Evolutionary conservation across 2,888 invertebrate species (phyloP).

Genomic region (Ophioninae sp.): DNA sequence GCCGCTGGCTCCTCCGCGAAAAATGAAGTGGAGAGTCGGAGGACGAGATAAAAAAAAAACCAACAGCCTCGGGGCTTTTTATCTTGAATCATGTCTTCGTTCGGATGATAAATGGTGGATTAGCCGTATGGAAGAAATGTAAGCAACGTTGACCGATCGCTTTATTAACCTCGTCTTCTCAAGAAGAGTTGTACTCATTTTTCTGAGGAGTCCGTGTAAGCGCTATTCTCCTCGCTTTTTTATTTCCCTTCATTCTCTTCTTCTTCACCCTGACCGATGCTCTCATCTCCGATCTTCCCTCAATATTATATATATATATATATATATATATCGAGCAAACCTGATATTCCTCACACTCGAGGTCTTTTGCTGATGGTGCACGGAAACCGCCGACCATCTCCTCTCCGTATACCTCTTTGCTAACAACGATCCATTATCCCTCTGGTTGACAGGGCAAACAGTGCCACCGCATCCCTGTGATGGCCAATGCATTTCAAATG

Average conservation of each 20-base stretch:
- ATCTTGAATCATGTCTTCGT: conserved; percentile 5
- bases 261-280: conserved; percentile 32
- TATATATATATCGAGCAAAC: neutral
- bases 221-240: neutral
- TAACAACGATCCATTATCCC: conserved; percentile 76
- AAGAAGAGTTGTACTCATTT: conserved; percentile 54
- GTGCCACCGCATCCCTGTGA: conserved; percentile 70
- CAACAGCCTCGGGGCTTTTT: neutral
- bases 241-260: neutral
- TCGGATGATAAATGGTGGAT: conserved; percentile 64
- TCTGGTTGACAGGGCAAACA: conserved; percentile 76
- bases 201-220: conserved; percentile 33
- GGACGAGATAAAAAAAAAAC: neutral
- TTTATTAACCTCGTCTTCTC: conserved; percentile 73
- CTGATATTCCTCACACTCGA: conserved; percentile 39
- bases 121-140: conserved; percentile 44
- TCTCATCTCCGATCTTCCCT: conserved; percentile 40
- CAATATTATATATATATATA: neutral
- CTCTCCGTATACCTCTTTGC: conserved; percentile 61
- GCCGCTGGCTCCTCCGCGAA: neutral
- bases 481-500: conserved; percentile 79
- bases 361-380: conserved; percentile 14
- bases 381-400: conserved; percentile 52
- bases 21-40: neutral
- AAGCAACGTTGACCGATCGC: conserved; percentile 75